Percentiles rank a stretch among this genome's conserved stretches.
These are phyloP conservation scores for Syritta pipiens DNA, from an alignment of 2,888 invertebrate species.

Conservation along the genomic window DNA sequence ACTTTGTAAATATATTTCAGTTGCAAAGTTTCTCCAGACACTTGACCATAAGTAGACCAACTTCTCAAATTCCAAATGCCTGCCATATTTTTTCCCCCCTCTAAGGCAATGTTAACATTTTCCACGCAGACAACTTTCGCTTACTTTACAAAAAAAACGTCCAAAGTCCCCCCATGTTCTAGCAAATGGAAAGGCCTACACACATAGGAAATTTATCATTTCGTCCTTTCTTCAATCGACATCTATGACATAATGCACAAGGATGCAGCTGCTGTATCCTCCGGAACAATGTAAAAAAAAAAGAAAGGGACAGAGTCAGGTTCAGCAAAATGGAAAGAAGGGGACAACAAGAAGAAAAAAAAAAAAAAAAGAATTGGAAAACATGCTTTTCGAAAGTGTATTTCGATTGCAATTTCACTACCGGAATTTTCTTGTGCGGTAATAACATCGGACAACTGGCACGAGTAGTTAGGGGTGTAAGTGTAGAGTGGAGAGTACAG, in stretches of 20 bases:
- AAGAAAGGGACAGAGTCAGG: conserved; percentile 4
- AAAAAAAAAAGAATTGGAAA: background rate
- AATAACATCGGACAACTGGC: conserved; percentile 60
- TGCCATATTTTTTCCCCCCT: too few species aligned
- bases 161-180: too few species aligned
- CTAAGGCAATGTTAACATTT: too few species aligned
- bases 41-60: too few species aligned
- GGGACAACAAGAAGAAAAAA: background rate
- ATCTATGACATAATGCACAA: conserved; percentile 48
- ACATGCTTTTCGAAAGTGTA: conserved; percentile 53
- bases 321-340: conserved; percentile 1
- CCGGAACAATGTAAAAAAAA: conserved; percentile 1
- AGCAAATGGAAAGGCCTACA: too few species aligned
- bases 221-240: conserved; percentile 40
- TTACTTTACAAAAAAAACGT: too few species aligned
- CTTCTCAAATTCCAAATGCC: too few species aligned
- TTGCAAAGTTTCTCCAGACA: too few species aligned
- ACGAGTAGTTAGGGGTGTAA: conserved; percentile 40
- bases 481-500: conserved; percentile 26
- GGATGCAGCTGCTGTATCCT: conserved; percentile 16
- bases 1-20: too few species aligned
- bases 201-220: too few species aligned
- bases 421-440: conserved; percentile 58
- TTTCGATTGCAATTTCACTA: conserved; percentile 64
- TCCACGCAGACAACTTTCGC: too few species aligned